phyloP scores from a whole-genome alignment of 2,888 invertebrate species.

The Sthenelais limicola region DNA sequence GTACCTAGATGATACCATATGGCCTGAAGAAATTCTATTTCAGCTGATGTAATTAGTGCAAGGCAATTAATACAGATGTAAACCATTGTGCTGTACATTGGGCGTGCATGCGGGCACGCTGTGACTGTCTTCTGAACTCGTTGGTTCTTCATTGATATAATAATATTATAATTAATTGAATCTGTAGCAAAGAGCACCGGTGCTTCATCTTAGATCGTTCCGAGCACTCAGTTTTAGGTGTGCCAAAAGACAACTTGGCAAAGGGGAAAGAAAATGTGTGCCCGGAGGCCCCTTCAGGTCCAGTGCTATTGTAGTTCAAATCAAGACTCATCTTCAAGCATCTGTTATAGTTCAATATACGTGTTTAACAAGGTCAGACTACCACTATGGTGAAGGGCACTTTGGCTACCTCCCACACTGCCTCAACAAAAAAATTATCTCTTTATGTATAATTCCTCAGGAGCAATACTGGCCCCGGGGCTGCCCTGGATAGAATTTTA shows the following conservation, averaged over 20 bases:
- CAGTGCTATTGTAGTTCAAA: too few relatives aligned
- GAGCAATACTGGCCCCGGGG: too few relatives aligned
- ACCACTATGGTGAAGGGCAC: neutral
- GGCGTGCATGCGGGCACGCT: neutral
- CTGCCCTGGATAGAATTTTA: neutral
- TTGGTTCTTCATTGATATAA: slow-evolving; percentile 19
- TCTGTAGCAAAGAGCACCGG: slow-evolving; percentile 30
- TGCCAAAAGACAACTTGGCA: slow-evolving; percentile 1
- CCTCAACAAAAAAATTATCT: neutral
- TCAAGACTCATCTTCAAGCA: too few relatives aligned
- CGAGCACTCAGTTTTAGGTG: neutral
- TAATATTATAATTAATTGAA: slow-evolving; percentile 17
- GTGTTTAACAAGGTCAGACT: neutral
- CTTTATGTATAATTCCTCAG: neutral
- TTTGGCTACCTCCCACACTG: slow-evolving; percentile 9
- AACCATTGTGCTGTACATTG: slow-evolving; percentile 21
- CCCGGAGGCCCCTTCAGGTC: neutral
- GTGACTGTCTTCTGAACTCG: slow-evolving; percentile 27
- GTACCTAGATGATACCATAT: too few relatives aligned
- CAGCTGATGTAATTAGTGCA: slow-evolving; percentile 37
- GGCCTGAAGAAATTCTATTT: too few relatives aligned
- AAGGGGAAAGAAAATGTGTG: neutral
- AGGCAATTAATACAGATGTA: slow-evolving; percentile 22
- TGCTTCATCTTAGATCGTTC: slow-evolving; percentile 9
- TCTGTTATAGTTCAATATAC: too few relatives aligned